These are phyloP conservation scores for Tetramorium simillimum DNA, from an alignment of 1,140 invertebrate genomes.

Conservation along the genomic window DNA sequence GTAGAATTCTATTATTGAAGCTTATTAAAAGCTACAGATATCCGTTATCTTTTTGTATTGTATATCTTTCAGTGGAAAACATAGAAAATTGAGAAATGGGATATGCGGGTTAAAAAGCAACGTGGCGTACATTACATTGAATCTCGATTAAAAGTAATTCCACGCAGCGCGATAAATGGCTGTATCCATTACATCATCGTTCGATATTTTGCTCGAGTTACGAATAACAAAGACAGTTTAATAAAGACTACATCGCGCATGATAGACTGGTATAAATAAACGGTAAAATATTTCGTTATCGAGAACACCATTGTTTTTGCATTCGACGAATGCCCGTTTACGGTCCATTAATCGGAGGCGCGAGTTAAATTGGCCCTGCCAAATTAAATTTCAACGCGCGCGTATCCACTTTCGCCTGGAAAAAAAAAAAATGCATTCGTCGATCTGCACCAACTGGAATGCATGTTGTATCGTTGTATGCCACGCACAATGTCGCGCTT, in stretches of 20 bases:
- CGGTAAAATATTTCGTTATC: conserved; percentile 60
- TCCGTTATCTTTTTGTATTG: background rate
- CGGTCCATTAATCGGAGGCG: conserved; percentile 53
- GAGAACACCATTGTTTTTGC: conserved; percentile 50
- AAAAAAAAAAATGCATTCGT: conserved; percentile 40
- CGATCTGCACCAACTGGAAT: background rate
- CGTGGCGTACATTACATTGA: conserved; percentile 1
- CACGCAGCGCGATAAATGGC: conserved; percentile 28
- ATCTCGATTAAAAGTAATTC: conserved; percentile 49
- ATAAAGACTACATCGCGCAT: conserved; percentile 48
- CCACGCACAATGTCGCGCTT: conserved; percentile 36
- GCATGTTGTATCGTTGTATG: conserved; percentile 35
- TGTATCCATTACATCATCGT: conserved; percentile 47
- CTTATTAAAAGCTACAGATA: background rate
- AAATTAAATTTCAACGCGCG: conserved; percentile 50
- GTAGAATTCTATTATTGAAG: background rate
- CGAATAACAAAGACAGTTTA: conserved; percentile 50
- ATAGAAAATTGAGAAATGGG: background rate
- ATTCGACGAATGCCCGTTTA: conserved; percentile 49
- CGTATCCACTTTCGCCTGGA: conserved; percentile 48
- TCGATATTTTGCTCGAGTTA: conserved; percentile 45
- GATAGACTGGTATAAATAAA: conserved; percentile 57
- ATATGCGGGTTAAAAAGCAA: conserved; percentile 1
- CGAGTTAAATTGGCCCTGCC: conserved; percentile 32
- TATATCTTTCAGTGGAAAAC: background rate